Evolutionary conservation across 35 echinoderm and acorn worm genomes (phyloP), one percentile per base, ranked within the genome.

Genomic region (Nesometra sesokonis): DNA sequence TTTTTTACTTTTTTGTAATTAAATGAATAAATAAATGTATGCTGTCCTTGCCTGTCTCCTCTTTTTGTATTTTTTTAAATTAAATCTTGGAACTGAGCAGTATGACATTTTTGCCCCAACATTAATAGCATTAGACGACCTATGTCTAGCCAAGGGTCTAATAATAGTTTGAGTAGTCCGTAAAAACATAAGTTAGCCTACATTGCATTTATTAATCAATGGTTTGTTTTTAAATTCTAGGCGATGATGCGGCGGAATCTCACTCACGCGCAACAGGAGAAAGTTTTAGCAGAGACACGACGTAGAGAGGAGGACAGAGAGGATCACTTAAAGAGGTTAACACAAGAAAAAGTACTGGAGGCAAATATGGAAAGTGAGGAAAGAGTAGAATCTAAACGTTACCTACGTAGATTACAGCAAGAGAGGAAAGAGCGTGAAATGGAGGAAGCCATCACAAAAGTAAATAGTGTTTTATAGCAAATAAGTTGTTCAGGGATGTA

Each of bases 281-380:
- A 93, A 13, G 85, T 90, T 87, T 86, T 94, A 88, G 90, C 88
- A 29, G 93, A 99, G 47, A 91, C 89, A 17, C 86, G 96, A 76
- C 84, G 88, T 0, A 87, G 85, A 37, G 96, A 99, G 52, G 92
- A 94, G 30, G 33, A 89, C 35, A 84, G 96, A 31, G 92, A 99
- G 21, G 96, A 99, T 67, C 92, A 94, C 85, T 43, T 99, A 47
- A 99, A 99, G 57, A 77, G 88, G 17, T 52, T 99, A 5, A 76
- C 84, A 27, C 78, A 91, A 17, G 96, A 99, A 84, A 94, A 99
- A 67, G 78, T 92, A 8, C 82, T 99, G 57, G 92, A 92, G 47
- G 96, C 96, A 30, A 99, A 99, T 88, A 99, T 99, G 96, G 93
- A 87, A 77, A 99, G 96, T 79, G 96, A 99, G 30, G 96, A 99